Percentiles rank a stretch among this genome's conserved stretches.
Conservation (phyloP, 1,140 invertebrate genomes). For the Macrosteles quadrilineatus region DNA sequence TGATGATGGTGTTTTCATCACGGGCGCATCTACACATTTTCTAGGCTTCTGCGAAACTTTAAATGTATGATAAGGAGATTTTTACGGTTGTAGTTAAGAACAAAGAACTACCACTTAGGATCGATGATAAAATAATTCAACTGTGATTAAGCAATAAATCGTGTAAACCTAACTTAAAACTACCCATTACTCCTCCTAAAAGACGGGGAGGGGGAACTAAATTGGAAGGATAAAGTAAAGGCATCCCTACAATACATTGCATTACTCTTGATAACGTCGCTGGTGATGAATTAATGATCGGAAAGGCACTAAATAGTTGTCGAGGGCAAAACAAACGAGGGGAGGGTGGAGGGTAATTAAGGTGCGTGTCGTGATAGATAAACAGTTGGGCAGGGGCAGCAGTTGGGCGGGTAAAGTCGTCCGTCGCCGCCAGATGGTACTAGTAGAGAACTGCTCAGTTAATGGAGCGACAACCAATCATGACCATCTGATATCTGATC, state of each 20-base stretch:
- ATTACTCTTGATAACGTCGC: slow-evolving; percentile 13
- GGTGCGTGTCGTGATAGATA: slow-evolving; percentile 15
- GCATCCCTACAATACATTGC: not conserved
- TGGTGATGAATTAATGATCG: slow-evolving; percentile 8
- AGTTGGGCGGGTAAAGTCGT: not conserved
- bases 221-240: not conserved
- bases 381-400: slow-evolving; percentile 10
- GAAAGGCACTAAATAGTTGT: slow-evolving; percentile 7
- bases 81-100: no score
- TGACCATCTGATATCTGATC: slow-evolving; percentile 8
- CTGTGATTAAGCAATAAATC: no score
- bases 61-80: no score
- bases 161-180: no score
- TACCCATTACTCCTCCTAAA: no score
- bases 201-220: not conserved
- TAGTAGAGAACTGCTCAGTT: not conserved
- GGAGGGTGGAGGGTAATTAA: not conserved
- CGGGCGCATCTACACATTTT: no score
- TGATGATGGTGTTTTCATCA: no score
- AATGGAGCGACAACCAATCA: slow-evolving; percentile 23
- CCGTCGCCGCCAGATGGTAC: not conserved
- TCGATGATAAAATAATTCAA: no score
- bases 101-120: no score
- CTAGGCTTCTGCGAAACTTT: no score
- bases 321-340: slow-evolving; percentile 15